Conservation (phyloP, 1,140 invertebrate genomes). For the Drosophila lacteicornis region DNA sequence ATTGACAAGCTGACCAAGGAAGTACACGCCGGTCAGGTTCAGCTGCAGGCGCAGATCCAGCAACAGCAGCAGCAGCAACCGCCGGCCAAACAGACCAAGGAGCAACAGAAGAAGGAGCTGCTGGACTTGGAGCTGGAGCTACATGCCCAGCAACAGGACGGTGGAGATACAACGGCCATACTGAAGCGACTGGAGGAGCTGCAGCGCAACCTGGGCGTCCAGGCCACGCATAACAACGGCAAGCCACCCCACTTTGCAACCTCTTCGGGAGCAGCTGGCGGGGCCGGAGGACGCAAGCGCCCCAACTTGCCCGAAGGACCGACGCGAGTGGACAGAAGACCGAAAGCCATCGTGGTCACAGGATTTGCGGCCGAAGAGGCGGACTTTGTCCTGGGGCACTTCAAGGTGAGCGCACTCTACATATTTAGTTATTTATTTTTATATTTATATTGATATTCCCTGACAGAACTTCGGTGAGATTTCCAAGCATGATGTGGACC, state of each 20-base stretch:
- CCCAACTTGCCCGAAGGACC: slow-evolving; percentile 71
- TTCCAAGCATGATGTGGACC: slow-evolving; percentile 83
- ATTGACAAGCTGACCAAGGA: slow-evolving; percentile 83
- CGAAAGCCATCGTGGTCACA: slow-evolving; percentile 79
- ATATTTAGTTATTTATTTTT: too few species aligned
- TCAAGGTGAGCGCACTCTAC: slow-evolving; percentile 64
- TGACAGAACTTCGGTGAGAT: slow-evolving; percentile 83
- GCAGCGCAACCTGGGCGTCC: slow-evolving; percentile 75
- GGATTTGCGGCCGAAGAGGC: slow-evolving; percentile 81
- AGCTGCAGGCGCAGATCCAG: slow-evolving; percentile 80
- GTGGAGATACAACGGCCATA: slow-evolving; percentile 81
- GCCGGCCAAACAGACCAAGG: slow-evolving; percentile 82
- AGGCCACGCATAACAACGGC: slow-evolving; percentile 15
- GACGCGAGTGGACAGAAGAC: slow-evolving; percentile 79
- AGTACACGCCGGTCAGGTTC: slow-evolving; percentile 81
- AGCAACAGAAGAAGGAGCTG: slow-evolving; percentile 84
- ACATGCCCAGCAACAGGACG: slow-evolving; percentile 83
- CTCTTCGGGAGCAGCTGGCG: slow-evolving; percentile 34
- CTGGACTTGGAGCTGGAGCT: slow-evolving; percentile 84
- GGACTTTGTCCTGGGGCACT: slow-evolving; percentile 83
- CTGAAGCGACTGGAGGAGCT: slow-evolving; percentile 82
- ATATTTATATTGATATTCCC: not conserved
- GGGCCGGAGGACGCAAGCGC: slow-evolving; percentile 54
- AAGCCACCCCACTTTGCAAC: slow-evolving; percentile 33
- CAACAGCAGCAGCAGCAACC: slow-evolving; percentile 68